These are phyloP conservation scores for Pemphredon lugubris DNA, from an alignment of 2,888 invertebrate genomes.

Conservation along the genomic window DNA sequence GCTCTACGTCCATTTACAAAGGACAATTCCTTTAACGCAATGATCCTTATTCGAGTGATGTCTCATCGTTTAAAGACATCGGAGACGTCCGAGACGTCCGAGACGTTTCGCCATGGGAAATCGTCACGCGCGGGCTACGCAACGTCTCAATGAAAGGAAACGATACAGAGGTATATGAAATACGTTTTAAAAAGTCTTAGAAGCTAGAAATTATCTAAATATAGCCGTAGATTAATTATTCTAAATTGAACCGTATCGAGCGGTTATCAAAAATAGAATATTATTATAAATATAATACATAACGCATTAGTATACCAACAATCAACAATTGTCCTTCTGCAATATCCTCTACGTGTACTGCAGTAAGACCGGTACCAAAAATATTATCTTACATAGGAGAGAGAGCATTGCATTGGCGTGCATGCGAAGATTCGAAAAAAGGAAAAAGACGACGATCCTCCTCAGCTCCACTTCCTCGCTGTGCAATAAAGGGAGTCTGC, in stretches of 20 bases:
- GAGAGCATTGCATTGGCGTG: conserved; percentile 15
- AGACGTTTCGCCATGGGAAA: conserved; percentile 6
- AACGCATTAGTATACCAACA: conserved; percentile 50
- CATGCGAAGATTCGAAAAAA: conserved; percentile 21
- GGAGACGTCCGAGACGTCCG: conserved; percentile 23
- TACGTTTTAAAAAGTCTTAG: conserved; percentile 28
- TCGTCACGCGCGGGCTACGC: conserved; percentile 12
- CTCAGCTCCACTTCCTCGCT: conserved; percentile 8
- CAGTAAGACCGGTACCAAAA: conserved; percentile 38
- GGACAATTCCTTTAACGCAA: conserved; percentile 37
- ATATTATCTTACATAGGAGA: conserved; percentile 44
- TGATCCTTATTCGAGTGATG: conserved; percentile 3
- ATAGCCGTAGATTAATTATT: conserved; percentile 26
- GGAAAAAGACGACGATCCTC: conserved; percentile 46
- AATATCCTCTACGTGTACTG: conserved; percentile 15
- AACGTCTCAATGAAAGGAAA: conserved; percentile 41
- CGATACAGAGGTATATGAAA: conserved; percentile 3
- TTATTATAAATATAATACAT: conserved; percentile 48
- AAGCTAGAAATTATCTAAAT: conserved; percentile 51
- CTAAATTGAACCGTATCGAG: conserved; percentile 51
- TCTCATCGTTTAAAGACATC: conserved; percentile 12
- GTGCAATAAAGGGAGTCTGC: background rate
- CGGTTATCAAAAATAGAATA: conserved; percentile 62
- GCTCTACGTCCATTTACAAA: conserved; percentile 45
- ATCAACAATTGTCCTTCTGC: conserved; percentile 47